phyloP scores from a whole-genome alignment of 2,113 vertebrate species.

The Caracal caracal region DNA sequence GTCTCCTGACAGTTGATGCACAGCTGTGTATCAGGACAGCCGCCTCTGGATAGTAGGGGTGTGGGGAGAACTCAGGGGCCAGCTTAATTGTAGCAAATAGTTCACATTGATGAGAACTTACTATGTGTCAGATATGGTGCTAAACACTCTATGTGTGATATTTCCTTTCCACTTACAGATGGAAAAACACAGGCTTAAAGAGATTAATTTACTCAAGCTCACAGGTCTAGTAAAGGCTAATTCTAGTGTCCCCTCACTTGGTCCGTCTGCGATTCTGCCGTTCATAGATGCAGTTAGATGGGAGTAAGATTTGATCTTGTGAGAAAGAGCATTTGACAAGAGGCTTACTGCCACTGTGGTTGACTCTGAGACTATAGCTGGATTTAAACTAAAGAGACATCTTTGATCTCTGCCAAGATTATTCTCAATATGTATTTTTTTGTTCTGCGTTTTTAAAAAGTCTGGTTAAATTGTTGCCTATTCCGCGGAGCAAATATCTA shows the following conservation, averaged over 20 bases:
- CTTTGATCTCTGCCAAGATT: neutral
- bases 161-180: slow-evolving; percentile 52
- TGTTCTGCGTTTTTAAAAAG: neutral
- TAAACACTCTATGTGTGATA: neutral
- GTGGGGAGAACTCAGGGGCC: neutral
- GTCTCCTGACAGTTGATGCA: slow-evolving; percentile 42
- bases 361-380: slow-evolving; percentile 7
- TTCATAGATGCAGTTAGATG: neutral
- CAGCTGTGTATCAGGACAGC: neutral
- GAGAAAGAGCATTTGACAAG: neutral
- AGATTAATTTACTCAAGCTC: slow-evolving; percentile 12
- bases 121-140: slow-evolving; percentile 25
- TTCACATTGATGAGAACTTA: neutral
- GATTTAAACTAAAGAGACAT: neutral
- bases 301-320: neutral
- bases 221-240: neutral
- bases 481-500: neutral
- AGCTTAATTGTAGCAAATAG: neutral
- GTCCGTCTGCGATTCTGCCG: neutral
- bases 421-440: neutral
- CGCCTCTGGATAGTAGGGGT: neutral
- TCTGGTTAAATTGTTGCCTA: neutral
- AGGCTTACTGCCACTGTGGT: neutral
- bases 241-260: neutral
- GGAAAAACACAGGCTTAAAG: slow-evolving; percentile 28